These are phyloP conservation scores for Coreius guichenoti DNA, from an alignment of 2,797 vertebrate species.

Conservation along the genomic window DNA sequence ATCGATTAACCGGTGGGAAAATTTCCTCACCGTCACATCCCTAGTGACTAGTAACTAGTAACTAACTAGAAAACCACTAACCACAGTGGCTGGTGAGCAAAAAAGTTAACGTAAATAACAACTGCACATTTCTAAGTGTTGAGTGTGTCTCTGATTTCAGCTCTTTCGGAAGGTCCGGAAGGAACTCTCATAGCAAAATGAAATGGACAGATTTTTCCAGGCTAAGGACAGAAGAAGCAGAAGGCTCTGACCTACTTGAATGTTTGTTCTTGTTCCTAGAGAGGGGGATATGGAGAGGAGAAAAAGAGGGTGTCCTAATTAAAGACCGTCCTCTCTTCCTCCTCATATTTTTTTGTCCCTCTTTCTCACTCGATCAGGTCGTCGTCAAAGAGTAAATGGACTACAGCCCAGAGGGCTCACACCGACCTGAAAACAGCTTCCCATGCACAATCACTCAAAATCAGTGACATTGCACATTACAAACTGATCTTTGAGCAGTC, in stretches of 20 bases:
- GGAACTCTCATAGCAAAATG: slow-evolving; percentile 22
- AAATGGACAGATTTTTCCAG: slow-evolving; percentile 28
- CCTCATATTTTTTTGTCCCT: slow-evolving; percentile 16
- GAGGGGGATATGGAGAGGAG: slow-evolving; percentile 6
- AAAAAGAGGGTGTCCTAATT: slow-evolving; percentile 25
- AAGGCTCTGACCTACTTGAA: slow-evolving; percentile 56
- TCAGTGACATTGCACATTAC: not conserved
- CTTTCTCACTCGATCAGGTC: slow-evolving; percentile 69
- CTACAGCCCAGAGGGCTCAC: slow-evolving; percentile 65
- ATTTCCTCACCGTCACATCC: too few species aligned
- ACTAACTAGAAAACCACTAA: too few species aligned
- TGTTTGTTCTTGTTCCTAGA: slow-evolving; percentile 53
- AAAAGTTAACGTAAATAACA: not conserved
- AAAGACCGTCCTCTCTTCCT: slow-evolving; percentile 35
- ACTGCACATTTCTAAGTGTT: not conserved
- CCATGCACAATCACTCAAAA: not conserved
- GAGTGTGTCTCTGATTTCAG: not conserved
- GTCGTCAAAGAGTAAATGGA: slow-evolving; percentile 71
- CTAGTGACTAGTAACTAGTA: too few species aligned
- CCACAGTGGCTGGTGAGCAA: too few species aligned
- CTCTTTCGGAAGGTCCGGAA: not conserved
- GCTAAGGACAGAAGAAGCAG: slow-evolving; percentile 15
- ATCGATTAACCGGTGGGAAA: too few species aligned
- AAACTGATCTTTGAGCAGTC: slow-evolving; percentile 1
- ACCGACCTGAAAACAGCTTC: slow-evolving; percentile 54